Base-by-base conservation (phyloP, 2,113 vertebrate species). In the Chaetorhynchus papuensis region DNA sequence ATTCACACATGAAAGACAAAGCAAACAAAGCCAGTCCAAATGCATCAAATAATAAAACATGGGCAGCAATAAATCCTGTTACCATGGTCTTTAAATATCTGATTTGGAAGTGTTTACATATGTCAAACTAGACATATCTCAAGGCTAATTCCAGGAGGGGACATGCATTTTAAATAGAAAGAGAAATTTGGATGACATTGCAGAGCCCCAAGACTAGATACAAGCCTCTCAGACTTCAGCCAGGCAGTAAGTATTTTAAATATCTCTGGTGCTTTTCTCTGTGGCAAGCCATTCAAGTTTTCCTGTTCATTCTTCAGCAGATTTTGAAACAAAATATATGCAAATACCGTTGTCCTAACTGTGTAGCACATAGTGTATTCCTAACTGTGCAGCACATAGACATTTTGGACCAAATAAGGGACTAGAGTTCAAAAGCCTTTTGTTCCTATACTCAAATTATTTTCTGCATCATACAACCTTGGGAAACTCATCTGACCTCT, bases 1-100 rank as follows among this genome's bases (percentile, higher is more conserved):
- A 95, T 83, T 94, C 71, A 83, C 18, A 72, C 75, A 87, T 24
- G 53, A 93, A 95, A 94, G 56, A 84, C 50, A 92, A 92, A 87
- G 81, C 44, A 89, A 91, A 94, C 65, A 87, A 82, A 95, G 17
- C 47, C 28, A 84, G 86, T 75, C 22, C 41, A 89, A 86, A 87
- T 13, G 7, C 47, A 89, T 70, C 44, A 83, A 93, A 87, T 74
- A 91, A 87, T 44, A 69, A 89, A 84, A 83, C 42, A 72, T 19
- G 17, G 35, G 70, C n/a, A 87, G 30, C 39, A 94, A 60, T 81
- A 82, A 92, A 72, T 82, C 26, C 33, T 74, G 30, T 64, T 92
- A 60, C 30, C 20, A 59, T 2, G 5, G 64, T 78, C 49, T 88
- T 65, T 74, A 65, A 92, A 66, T 90, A 84, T n/a, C 52, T 69